phyloP scores from a whole-genome alignment of 2,888 invertebrate species.

The Tryphoninae sp. region DNA sequence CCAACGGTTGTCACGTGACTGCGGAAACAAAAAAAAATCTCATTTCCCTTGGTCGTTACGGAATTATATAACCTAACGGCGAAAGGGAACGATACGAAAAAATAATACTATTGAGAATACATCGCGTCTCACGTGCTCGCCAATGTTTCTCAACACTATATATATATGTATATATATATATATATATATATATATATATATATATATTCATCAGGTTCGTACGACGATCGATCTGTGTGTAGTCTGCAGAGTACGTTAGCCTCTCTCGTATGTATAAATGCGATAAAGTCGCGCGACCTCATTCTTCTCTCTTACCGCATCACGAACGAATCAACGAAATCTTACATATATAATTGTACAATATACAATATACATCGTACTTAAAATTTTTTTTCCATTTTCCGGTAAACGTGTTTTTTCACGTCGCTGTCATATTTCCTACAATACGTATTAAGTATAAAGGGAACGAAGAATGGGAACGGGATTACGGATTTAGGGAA shows the following conservation, averaged over 20 bases:
- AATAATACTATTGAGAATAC: neutral
- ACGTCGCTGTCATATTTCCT: neutral
- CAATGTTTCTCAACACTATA: constrained; percentile 46
- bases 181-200: too few relatives aligned
- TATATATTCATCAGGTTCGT: constrained; percentile 43
- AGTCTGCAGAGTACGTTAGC: constrained; percentile 59
- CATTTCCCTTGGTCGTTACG: neutral
- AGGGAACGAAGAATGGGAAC: neutral
- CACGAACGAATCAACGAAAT: neutral
- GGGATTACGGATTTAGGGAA: neutral
- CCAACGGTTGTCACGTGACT: neutral
- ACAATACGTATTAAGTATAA: neutral
- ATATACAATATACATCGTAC: neutral
- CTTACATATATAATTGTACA: too few relatives aligned
- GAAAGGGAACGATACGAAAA: neutral
- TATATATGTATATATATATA: neutral
- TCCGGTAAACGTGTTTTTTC: neutral
- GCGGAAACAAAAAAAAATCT: neutral
- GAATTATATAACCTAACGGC: neutral
- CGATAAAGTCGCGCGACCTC: constrained; percentile 58
- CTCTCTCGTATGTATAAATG: constrained; percentile 48
- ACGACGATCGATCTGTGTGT: constrained; percentile 56
- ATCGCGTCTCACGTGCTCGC: constrained; percentile 48
- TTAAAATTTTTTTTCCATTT: neutral
- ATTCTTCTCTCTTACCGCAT: constrained; percentile 35